Percentiles rank a stretch among this genome's conserved stretches.
phyloP scores from a whole-genome alignment of 2,888 invertebrate species.

The Oscheius sp. region DNA sequence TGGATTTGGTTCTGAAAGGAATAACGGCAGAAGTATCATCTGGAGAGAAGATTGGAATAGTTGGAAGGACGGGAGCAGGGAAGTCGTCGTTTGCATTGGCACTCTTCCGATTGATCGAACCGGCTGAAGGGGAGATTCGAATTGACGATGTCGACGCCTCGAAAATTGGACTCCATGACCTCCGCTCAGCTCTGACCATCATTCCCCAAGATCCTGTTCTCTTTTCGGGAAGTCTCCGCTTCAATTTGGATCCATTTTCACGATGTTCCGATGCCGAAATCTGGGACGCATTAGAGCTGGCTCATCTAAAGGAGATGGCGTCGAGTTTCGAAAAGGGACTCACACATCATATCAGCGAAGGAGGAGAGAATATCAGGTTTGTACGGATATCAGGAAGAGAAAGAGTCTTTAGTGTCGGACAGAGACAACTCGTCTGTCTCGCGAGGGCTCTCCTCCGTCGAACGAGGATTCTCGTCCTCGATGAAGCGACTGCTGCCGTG shows the following conservation, averaged over 20 bases:
- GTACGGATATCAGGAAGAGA: background rate
- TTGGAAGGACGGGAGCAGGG: slow-evolving; percentile 70
- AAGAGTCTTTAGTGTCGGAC: slow-evolving; percentile 31
- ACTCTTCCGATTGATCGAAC: slow-evolving; percentile 87
- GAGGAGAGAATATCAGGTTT: slow-evolving; percentile 60
- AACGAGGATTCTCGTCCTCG: slow-evolving; percentile 78
- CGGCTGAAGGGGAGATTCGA: slow-evolving; percentile 80
- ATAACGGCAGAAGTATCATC: slow-evolving; percentile 77
- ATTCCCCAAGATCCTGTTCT: slow-evolving; percentile 73
- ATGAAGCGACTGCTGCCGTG: slow-evolving; percentile 75
- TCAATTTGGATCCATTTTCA: slow-evolving; percentile 67
- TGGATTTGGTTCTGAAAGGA: slow-evolving; percentile 83
- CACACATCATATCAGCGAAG: slow-evolving; percentile 50
- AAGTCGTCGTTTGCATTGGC: slow-evolving; percentile 81
- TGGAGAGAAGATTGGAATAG: slow-evolving; percentile 80
- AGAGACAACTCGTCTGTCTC: slow-evolving; percentile 31
- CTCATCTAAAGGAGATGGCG: slow-evolving; percentile 58
- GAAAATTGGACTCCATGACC: slow-evolving; percentile 83
- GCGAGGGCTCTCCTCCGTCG: slow-evolving; percentile 41
- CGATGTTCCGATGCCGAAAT: slow-evolving; percentile 52
- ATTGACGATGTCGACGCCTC: slow-evolving; percentile 86
- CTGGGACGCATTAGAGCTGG: slow-evolving; percentile 56
- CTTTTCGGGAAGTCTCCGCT: slow-evolving; percentile 66
- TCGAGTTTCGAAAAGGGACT: slow-evolving; percentile 41
- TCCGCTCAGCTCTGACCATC: slow-evolving; percentile 85